Evolutionary conservation across 2,888 invertebrate genomes (phyloP).

Genomic region (Tethea ocularis): DNA sequence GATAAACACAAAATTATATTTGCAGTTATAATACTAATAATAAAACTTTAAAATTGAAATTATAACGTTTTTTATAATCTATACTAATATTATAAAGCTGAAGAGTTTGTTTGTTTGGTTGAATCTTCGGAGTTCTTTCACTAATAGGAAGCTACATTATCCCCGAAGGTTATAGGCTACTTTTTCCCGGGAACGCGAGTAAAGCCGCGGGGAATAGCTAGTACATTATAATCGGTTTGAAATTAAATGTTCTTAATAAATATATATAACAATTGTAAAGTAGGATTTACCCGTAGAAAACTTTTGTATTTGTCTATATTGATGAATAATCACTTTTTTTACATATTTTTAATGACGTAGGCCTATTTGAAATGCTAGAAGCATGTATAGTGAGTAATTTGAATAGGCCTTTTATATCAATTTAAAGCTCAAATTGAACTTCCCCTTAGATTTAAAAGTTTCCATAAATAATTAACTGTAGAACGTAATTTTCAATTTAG

Average conservation of each 20-base stretch:
- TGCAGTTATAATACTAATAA: background rate
- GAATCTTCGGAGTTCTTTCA: too few relatives aligned
- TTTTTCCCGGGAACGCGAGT: too few relatives aligned
- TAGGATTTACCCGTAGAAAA: background rate
- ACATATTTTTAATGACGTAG: background rate
- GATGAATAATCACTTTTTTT: background rate
- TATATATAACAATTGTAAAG: background rate
- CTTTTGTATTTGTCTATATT: constrained; percentile 3
- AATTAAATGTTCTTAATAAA: background rate
- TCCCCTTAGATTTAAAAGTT: constrained; percentile 18
- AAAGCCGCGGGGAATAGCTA: too few relatives aligned
- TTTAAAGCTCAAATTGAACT: constrained; percentile 22
- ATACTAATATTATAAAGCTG: too few relatives aligned
- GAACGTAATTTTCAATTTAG: background rate
- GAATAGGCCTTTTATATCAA: background rate
- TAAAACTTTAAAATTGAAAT: background rate
- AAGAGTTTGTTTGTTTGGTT: too few relatives aligned
- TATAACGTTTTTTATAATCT: too few relatives aligned
- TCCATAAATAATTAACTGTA: background rate
- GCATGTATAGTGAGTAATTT: background rate
- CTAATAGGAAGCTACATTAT: too few relatives aligned
- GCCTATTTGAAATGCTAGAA: background rate
- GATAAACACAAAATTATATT: too few relatives aligned
- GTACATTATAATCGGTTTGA: background rate
- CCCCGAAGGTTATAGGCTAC: too few relatives aligned